Conservation (phyloP, 2,888 invertebrate species). For the Dusona sp. region DNA sequence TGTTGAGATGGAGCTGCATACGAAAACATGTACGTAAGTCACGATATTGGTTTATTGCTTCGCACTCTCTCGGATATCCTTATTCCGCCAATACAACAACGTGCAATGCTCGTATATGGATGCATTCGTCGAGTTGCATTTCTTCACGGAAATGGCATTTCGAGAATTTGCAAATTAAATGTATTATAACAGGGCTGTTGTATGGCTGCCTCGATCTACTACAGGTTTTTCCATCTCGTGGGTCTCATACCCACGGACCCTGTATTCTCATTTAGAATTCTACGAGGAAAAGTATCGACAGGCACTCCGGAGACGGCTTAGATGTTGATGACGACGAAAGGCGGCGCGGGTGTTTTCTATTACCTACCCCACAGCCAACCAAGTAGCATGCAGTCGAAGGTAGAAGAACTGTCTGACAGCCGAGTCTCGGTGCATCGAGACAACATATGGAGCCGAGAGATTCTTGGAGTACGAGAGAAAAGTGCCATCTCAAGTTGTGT, state of each 20-base stretch:
- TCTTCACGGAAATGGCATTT: neutral
- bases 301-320: slow-evolving; percentile 48
- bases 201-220: slow-evolving; percentile 11
- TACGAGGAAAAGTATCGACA: slow-evolving; percentile 73
- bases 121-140: slow-evolving; percentile 29
- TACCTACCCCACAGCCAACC: slow-evolving; percentile 57
- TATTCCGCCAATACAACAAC: neutral
- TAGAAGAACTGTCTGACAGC: slow-evolving; percentile 46
- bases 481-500: slow-evolving; percentile 27
- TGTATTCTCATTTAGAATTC: slow-evolving; percentile 74
- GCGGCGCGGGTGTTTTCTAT: slow-evolving; percentile 72
- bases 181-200: slow-evolving; percentile 58
- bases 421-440: slow-evolving; percentile 32
- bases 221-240: slow-evolving; percentile 29
- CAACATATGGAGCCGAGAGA: neutral
- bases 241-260: slow-evolving; percentile 1
- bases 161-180: slow-evolving; percentile 71
- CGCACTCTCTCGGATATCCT: neutral
- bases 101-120: neutral
- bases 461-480: slow-evolving; percentile 20
- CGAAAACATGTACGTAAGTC: neutral
- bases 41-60: neutral
- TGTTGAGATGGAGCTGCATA: neutral
- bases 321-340: slow-evolving; percentile 42
- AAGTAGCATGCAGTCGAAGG: slow-evolving; percentile 35